phyloP scores from a whole-genome alignment of 2,797 vertebrate species.

The Muscicapa striata region DNA sequence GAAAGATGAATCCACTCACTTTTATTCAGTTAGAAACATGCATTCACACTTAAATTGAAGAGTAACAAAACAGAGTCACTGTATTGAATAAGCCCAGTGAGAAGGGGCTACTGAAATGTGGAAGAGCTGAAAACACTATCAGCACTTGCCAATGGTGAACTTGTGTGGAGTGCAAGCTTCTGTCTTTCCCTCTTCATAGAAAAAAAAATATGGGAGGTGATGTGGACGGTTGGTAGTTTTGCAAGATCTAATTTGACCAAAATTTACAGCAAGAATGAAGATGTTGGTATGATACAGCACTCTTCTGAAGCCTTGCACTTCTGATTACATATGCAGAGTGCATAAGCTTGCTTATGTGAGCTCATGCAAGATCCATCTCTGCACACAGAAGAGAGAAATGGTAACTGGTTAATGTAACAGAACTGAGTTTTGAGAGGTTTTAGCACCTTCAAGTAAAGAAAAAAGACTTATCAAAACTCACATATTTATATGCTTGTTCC shows the following conservation, averaged over 20 bases:
- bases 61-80: not conserved
- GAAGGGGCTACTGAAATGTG: not conserved
- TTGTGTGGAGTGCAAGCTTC: not conserved
- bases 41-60: not conserved
- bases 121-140: not conserved
- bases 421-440: not conserved
- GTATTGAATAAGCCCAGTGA: not conserved
- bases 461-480: not conserved
- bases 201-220: not conserved
- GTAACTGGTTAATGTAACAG: not conserved
- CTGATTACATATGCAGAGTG: not conserved
- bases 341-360: not conserved
- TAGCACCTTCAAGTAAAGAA: not conserved
- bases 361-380: not conserved
- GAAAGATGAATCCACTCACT: not conserved
- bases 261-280: not conserved
- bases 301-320: not conserved
- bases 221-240: not conserved
- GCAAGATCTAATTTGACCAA: not conserved
- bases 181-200: not conserved
- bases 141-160: not conserved
- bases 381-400: not conserved
- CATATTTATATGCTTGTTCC: constrained; percentile 34
- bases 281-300: not conserved
- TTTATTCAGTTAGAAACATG: not conserved